phyloP scores from a whole-genome alignment of 2,113 vertebrate species.

The Empidonax alnorum region DNA sequence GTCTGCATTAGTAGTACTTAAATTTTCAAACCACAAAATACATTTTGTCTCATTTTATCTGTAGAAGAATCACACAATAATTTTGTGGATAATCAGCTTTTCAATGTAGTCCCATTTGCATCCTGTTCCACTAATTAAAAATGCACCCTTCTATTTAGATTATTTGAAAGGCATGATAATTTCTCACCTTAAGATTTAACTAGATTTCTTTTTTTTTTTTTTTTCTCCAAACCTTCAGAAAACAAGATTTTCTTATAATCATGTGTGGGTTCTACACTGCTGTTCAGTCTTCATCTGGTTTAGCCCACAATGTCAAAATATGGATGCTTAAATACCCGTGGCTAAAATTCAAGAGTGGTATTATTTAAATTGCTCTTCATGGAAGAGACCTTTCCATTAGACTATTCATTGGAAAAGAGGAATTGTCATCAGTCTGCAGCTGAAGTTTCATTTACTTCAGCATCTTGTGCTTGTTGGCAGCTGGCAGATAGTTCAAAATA shows the following conservation, averaged over 20 bases:
- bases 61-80: slow-evolving; percentile 62
- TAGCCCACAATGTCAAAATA: neutral
- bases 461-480: neutral
- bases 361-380: neutral
- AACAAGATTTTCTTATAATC: slow-evolving; percentile 33
- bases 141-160: slow-evolving; percentile 37
- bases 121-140: slow-evolving; percentile 71
- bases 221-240: neutral
- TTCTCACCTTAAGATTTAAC: slow-evolving; percentile 54
- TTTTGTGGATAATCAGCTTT: slow-evolving; percentile 73
- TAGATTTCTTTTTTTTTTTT: neutral
- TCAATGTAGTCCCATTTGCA: slow-evolving; percentile 67
- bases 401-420: neutral
- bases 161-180: slow-evolving; percentile 59
- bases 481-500: neutral
- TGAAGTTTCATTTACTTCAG: neutral
- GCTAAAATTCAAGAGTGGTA: neutral
- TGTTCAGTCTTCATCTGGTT: neutral
- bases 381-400: neutral
- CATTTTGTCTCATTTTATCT: slow-evolving; percentile 65
- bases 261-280: neutral
- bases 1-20: slow-evolving; percentile 49
- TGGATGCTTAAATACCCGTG: rapidly evolving
- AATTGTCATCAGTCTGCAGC: neutral
- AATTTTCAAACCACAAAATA: slow-evolving; percentile 62